phyloP scores from a whole-genome alignment of 2,888 invertebrate genomes.

The Lochmaea capreae region DNA sequence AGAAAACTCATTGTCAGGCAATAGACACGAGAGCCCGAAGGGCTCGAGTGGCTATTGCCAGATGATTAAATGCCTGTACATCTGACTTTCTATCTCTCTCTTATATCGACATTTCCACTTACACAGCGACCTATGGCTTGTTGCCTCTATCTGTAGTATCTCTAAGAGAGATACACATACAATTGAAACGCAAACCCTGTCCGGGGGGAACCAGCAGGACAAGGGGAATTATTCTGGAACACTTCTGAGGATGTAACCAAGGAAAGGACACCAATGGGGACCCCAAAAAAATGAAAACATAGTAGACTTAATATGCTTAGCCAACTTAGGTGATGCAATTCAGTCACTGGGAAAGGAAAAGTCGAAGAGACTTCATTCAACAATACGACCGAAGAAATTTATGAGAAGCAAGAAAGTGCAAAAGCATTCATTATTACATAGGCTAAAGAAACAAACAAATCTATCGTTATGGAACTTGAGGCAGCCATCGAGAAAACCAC shows the following conservation, averaged over 20 bases:
- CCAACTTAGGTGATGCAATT: not conserved
- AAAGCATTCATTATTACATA: conserved; percentile 7
- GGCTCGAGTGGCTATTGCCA: no score
- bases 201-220: not conserved
- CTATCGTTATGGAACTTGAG: conserved; percentile 20
- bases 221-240: not conserved
- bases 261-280: no score
- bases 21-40: no score
- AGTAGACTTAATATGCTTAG: not conserved
- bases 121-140: no score
- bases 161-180: no score
- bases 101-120: no score
- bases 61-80: no score
- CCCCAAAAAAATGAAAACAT: not conserved
- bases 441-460: conserved; percentile 3
- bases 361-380: not conserved
- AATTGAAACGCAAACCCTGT: not conserved
- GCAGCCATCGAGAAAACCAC: conserved; percentile 9
- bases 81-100: no score
- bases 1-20: no score
- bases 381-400: not conserved
- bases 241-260: no score
- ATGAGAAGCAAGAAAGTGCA: conserved; percentile 7
- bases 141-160: no score
- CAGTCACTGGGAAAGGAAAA: not conserved